Evolutionary conservation across 2,113 vertebrate genomes (phyloP).

Genomic region (Oceanodroma tethys): DNA sequence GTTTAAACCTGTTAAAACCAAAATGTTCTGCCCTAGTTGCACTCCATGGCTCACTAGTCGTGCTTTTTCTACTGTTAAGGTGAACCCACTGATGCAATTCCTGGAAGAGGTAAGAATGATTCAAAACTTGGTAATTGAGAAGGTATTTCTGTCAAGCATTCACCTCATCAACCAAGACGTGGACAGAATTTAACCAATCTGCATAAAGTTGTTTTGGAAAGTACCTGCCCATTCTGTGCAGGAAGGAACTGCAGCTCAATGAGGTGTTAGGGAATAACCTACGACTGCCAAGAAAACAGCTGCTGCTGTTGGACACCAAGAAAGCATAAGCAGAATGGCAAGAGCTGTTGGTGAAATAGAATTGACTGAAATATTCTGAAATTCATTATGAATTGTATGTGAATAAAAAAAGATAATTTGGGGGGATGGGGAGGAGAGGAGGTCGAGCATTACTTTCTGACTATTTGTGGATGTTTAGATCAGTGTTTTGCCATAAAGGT

Average conservation of each 20-base stretch:
- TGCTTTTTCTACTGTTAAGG: background rate
- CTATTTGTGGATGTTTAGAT: background rate
- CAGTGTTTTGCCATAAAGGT: background rate
- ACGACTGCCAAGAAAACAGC: background rate
- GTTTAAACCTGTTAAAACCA: background rate
- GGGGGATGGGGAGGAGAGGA: background rate
- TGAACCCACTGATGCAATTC: background rate
- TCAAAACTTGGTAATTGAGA: background rate
- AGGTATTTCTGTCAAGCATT: background rate
- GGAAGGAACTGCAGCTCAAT: background rate
- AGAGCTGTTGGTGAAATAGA: background rate
- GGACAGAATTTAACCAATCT: background rate
- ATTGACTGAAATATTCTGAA: background rate
- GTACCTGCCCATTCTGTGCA: background rate
- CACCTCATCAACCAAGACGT: background rate
- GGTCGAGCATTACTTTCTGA: background rate
- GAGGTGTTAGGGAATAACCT: background rate
- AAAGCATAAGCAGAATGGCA: background rate
- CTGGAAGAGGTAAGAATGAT: background rate
- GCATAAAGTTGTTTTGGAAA: background rate
- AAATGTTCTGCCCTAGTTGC: background rate
- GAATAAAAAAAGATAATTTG: background rate
- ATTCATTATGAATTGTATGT: background rate
- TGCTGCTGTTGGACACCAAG: background rate
- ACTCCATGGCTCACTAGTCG: background rate